Evolutionary conservation across 2,797 vertebrate genomes (phyloP).

Genomic region (Phoxinus dragarum): DNA sequence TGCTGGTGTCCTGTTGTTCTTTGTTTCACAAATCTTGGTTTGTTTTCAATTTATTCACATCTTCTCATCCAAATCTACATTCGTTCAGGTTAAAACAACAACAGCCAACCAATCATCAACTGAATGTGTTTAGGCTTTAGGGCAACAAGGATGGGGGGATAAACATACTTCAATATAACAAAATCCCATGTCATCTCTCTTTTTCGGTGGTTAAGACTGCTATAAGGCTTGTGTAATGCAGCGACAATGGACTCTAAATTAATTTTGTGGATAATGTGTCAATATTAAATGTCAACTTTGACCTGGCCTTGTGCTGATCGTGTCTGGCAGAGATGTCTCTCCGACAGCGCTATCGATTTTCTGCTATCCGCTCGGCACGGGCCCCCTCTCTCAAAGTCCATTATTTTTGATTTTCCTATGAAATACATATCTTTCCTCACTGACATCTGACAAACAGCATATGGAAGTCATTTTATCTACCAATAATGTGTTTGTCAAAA

Average conservation of each 20-base stretch:
- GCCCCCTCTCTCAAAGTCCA: slow-evolving; percentile 81
- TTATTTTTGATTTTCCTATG: slow-evolving; percentile 91
- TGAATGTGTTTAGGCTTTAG: background rate
- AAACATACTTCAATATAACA: background rate
- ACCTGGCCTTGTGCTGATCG: slow-evolving; percentile 69
- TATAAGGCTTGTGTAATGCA: slow-evolving; percentile 61
- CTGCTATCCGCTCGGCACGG: slow-evolving; percentile 73
- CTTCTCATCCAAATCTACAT: slow-evolving; percentile 67
- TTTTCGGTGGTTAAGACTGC: slow-evolving; percentile 46
- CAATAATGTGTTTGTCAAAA: slow-evolving; percentile 89
- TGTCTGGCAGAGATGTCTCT: slow-evolving; percentile 65
- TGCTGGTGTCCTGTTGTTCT: background rate
- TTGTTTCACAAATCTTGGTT: background rate
- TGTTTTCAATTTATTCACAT: background rate
- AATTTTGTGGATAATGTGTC: slow-evolving; percentile 85
- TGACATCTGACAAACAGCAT: slow-evolving; percentile 92
- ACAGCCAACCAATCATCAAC: background rate
- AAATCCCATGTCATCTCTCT: slow-evolving; percentile 24
- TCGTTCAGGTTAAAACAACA: slow-evolving; percentile 55
- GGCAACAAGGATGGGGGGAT: background rate
- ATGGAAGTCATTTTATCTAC: slow-evolving; percentile 88
- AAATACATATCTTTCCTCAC: slow-evolving; percentile 85
- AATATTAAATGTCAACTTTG: slow-evolving; percentile 83
- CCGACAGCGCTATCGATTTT: slow-evolving; percentile 83
- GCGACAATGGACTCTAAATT: slow-evolving; percentile 81